phyloP scores from a whole-genome alignment of 2,113 vertebrate species.

The Girardinichthys multiradiatus region DNA sequence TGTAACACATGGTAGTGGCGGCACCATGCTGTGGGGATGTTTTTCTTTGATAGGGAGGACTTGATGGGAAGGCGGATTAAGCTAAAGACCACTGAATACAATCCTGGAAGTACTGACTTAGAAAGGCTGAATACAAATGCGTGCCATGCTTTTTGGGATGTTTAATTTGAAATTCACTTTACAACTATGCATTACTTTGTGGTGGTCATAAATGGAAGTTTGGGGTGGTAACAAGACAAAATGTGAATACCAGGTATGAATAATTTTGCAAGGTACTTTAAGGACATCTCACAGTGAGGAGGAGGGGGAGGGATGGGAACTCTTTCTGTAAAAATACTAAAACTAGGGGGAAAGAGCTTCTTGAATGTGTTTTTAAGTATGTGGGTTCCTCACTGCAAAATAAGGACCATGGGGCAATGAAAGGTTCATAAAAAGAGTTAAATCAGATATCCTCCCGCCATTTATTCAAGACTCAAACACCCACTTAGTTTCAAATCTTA shows the following conservation, averaged over 20 bases:
- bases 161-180: not conserved
- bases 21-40: too few species aligned
- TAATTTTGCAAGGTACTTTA: not conserved
- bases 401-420: slow-evolving; percentile 1
- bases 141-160: too few species aligned
- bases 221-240: too few species aligned
- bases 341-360: not conserved
- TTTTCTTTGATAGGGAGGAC: too few species aligned
- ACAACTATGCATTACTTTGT: not conserved
- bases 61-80: too few species aligned
- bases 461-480: not conserved
- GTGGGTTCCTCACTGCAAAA: slow-evolving; percentile 4
- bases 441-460: not conserved
- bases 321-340: not conserved
- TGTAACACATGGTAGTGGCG: too few species aligned
- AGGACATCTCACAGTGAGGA: not conserved
- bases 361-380: not conserved
- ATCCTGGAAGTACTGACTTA: too few species aligned
- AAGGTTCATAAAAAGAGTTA: not conserved
- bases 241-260: too few species aligned
- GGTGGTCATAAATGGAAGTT: not conserved
- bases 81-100: too few species aligned
- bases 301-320: not conserved
- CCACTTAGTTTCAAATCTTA: not conserved
- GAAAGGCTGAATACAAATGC: too few species aligned